Evolutionary conservation across 2,797 vertebrate genomes (phyloP).

Genomic region (Danionella dracula): DNA sequence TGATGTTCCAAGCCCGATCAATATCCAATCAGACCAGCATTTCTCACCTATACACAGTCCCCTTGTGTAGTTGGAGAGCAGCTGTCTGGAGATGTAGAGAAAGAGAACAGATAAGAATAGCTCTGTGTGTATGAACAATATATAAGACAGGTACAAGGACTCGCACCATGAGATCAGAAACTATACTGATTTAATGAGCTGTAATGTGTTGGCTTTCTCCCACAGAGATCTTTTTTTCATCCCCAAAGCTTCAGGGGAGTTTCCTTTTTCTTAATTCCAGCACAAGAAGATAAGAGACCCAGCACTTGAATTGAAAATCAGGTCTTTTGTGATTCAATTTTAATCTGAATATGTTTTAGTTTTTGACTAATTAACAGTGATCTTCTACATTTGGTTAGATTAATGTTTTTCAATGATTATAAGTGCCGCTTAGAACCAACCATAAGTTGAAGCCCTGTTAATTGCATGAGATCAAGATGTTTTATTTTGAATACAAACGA

Average conservation of each 20-base stretch:
- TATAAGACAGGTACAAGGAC: neutral
- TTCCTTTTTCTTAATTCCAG: neutral
- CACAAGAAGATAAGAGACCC: neutral
- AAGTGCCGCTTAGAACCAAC: neutral
- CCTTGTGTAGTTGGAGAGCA: neutral
- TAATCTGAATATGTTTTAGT: too few relatives aligned
- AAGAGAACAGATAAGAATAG: neutral
- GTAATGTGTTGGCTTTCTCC: neutral
- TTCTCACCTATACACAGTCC: conserved; percentile 38
- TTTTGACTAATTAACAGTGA: too few relatives aligned
- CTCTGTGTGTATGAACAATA: conserved; percentile 1
- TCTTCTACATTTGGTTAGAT: too few relatives aligned
- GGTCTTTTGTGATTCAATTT: neutral
- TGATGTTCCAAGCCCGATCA: conserved; percentile 42
- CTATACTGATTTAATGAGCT: neutral
- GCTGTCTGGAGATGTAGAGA: neutral
- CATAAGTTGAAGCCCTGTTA: neutral
- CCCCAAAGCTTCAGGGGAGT: neutral
- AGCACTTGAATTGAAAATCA: neutral
- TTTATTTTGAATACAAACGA: conserved; percentile 11
- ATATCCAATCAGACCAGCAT: conserved; percentile 50
- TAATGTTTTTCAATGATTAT: too few relatives aligned
- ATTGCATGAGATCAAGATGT: neutral
- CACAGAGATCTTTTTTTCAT: neutral
- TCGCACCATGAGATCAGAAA: neutral